Percentiles rank a stretch among this genome's conserved stretches.
phyloP scores from a whole-genome alignment of 2,113 vertebrate genomes.

The Morone saxatilis region DNA sequence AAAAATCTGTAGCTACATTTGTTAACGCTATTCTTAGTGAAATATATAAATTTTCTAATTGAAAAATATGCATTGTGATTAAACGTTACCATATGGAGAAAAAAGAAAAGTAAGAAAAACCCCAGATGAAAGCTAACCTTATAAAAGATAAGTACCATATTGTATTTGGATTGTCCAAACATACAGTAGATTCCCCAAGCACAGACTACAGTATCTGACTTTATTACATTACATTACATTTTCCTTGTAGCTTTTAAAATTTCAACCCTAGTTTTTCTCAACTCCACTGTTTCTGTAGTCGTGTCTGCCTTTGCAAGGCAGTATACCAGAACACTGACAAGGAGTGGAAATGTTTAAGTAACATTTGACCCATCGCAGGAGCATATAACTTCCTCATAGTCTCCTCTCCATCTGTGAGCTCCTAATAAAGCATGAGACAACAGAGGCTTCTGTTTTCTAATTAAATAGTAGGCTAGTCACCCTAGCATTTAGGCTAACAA shows the following conservation, averaged over 20 bases:
- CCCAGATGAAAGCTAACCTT: too few species aligned
- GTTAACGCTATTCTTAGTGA: not conserved
- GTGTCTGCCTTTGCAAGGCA: not conserved
- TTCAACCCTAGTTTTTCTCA: too few species aligned
- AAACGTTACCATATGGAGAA: too few species aligned
- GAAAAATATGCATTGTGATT: not conserved
- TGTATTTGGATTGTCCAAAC: too few species aligned
- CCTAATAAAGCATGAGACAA: not conserved
- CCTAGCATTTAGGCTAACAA: not conserved
- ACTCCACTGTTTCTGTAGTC: too few species aligned
- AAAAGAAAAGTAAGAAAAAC: too few species aligned
- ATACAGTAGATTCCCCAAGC: too few species aligned
- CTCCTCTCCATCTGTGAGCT: not conserved
- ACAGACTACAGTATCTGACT: too few species aligned
- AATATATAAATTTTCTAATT: not conserved
- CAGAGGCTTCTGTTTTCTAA: not conserved
- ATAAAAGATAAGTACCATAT: too few species aligned
- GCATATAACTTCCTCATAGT: not conserved
- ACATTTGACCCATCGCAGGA: not conserved
- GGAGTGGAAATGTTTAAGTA: not conserved
- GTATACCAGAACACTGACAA: not conserved
- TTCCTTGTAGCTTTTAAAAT: too few species aligned
- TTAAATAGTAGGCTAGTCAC: not conserved
- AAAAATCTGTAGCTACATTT: not conserved
- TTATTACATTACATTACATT: too few species aligned